Evolutionary conservation across 1,140 invertebrate species (phyloP), one percentile per base, ranked within the genome.

Genomic region (Anoplolepis gracilipes): DNA sequence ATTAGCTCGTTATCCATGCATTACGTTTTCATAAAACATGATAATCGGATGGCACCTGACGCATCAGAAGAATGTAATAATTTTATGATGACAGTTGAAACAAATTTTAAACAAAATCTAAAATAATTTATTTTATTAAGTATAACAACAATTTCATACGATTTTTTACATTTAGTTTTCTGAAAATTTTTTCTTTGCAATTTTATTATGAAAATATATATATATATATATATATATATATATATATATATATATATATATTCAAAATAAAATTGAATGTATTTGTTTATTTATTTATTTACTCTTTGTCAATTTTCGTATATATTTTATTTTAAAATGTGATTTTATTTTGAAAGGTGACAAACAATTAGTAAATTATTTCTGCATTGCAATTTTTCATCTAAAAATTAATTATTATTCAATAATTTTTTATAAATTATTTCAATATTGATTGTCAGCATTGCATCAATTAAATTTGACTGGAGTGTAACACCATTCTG

Each of bases 1-100:
- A 85, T 85, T 70, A 79, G 65, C 57, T 87, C 59, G 57, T 85
- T 87, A 67, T 25, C 39, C 85, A 77, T 87, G 72, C 85, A 85
- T 85, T 73, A 87, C 69, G 49, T 87, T 85, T 85, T 87, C 53
- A 77, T 85, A 67, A 59, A 36, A 85, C 33, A 28, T 6, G 36
- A 85, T 78, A 65, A 85, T 69, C 36, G 64, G 39, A 72, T 81
- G 25, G 53, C 42, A 70, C 25, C 2, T 39, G 33, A 55, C 6
- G 33, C 33, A 42, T 36, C 16, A 0, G 30, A 25, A 42, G 10
- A 25, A n/a, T 36, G 11, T 8, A 28, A 22, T 59, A 53, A 81
- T 81, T 81, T 55, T 49, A 81, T 67, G 25, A 57, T 36, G 2
- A 13, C 30, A 13, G 25, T 55, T 13, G 55, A 39, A 81, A 25